These are phyloP conservation scores for Aphis gossypii DNA, from an alignment of 1,140 invertebrate genomes.

Conservation along the genomic window DNA sequence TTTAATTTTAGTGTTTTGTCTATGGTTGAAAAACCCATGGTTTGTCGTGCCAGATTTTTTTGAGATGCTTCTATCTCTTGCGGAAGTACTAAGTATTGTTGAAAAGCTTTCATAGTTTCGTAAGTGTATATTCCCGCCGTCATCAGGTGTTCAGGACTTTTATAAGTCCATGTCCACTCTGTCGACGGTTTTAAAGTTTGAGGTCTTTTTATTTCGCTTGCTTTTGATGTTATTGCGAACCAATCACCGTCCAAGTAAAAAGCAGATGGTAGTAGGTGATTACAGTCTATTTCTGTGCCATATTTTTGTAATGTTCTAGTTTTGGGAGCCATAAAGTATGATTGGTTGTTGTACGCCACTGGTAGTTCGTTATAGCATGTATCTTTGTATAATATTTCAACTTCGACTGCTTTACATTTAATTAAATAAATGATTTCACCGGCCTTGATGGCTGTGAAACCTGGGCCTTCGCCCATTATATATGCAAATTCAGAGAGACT, in stretches of 20 bases:
- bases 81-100: background rate
- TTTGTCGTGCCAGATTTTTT: background rate
- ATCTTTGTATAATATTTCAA: background rate
- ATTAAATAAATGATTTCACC: constrained; percentile 34
- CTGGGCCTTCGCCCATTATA: background rate
- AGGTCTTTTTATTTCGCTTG: background rate
- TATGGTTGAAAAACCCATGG: background rate
- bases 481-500: constrained; percentile 2
- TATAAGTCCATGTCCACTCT: background rate
- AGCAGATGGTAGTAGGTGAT: background rate
- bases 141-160: background rate
- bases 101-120: background rate
- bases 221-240: background rate
- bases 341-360: background rate
- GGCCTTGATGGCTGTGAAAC: background rate
- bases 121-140: background rate
- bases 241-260: background rate
- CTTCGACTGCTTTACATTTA: constrained; percentile 10
- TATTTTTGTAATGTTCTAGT: background rate
- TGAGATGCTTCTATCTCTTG: background rate
- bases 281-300: background rate
- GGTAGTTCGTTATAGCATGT: background rate
- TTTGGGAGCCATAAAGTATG: background rate
- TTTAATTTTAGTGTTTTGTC: background rate
- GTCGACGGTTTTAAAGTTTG: background rate